Base-by-base conservation (phyloP, 2,797 vertebrate species). In the Neosalanx taihuensis region DNA sequence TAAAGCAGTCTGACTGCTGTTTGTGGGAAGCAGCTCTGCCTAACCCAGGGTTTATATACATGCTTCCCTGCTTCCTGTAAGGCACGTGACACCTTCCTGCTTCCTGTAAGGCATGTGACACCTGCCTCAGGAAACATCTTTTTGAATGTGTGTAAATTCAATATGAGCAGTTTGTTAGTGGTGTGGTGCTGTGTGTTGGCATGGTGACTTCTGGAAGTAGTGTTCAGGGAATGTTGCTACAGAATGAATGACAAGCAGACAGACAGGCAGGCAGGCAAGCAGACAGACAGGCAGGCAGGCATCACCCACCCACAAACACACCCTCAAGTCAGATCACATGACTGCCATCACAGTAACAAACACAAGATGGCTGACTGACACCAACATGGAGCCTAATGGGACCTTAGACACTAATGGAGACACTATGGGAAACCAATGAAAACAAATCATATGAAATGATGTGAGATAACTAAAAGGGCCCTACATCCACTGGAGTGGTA, bases 381-480 rank as follows among this genome's bases (percentile, higher is more conserved):
- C 53, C 10, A 37, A 68, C 5, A 64, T 35, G 23, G 26, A 33
- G 35, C 23, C 29, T 31, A 63, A 63, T 13, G 41, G 20, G 49
- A 67, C 26, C 65, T 51, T 29, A 6, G 26, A 58, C 17, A 68
- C 23, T 35, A 58, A 68, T 58, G 53, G 30, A 15, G 30, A 30
- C 35, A 35, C 13, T 31, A 68, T 68, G 53, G 30, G n/a, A 20
- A 68, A 68, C 67, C 51, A 69, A 59, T 20, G 49, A 31, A 56
- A 59, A 57, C 46, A 75, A 74, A 64, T 23, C 46, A 64, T 33
- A 81, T 84, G 85, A 75, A 73, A 84, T 86, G 86, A 88, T 64
- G 79, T 65, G 13, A 13, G 23, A 26, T 26, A 26, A 26, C 23
- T 26, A 26, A 83, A 72, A 65, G 72, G 74, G 74, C 78, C 81